Evolutionary conservation across 1,140 invertebrate genomes (phyloP), one percentile per base, ranked within the genome.

Genomic region (Drosophila mauritiana): DNA sequence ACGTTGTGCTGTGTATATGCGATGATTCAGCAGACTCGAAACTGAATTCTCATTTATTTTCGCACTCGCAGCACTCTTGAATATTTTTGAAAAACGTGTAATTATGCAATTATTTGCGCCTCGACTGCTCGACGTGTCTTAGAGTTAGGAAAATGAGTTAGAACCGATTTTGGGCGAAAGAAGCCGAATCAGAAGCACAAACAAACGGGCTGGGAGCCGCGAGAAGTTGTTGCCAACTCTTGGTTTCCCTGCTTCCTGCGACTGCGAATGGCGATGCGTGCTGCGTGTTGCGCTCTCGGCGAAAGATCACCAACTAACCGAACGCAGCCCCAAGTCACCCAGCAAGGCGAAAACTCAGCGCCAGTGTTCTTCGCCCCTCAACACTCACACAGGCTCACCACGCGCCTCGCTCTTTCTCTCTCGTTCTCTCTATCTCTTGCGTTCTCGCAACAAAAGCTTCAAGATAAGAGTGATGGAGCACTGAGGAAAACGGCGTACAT

Each of bases 291-390:
- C 79, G 69, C 65, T 81, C 74, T 84, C 80, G 53, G 69, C 51
- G 63, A 59, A 88, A 70, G 84, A 88, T 88, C 84, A 84, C 76
- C 79, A 88, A 88, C 59, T 72, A 43, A 59, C 36, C 65, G 57
- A 63, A 58, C 69, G 46, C 64, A 54, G 45, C 31, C 13, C 61
- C 54, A 42, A 31, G 31, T 31, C 7, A 8, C 8, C 15, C 25
- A 56, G 69, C 61, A 54, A 55, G 45, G 40, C 62, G 73, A 73
- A 62, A 36, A 52, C 58, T 52, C 69, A 73, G 42, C 57, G 51
- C 39, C 59, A 64, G 51, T 53, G 52, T 58, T 74, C 72, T 74
- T 61, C 45, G 56, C 37, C 70, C 72, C 70, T 73, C 61, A 75
- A 74, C 83, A 86, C 77, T 67, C 17, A 62, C 39, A 69, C 73